These are phyloP conservation scores for Ovis canadensis DNA, from an alignment of 2,113 vertebrate genomes.

Conservation along the genomic window DNA sequence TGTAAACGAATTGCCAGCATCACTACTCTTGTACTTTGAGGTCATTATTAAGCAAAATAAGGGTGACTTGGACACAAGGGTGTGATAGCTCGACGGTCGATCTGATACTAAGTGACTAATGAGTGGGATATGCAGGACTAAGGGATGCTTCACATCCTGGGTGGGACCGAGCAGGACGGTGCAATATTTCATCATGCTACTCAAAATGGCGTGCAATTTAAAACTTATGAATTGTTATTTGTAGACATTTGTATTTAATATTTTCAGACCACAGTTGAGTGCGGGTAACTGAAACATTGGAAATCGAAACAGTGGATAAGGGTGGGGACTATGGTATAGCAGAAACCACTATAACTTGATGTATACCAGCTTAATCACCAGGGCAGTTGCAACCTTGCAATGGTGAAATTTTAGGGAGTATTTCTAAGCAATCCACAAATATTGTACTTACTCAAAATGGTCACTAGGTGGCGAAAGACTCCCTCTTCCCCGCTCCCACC, in stretches of 20 bases:
- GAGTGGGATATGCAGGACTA: neutral
- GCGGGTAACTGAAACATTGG: neutral
- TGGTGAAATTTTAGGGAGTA: neutral
- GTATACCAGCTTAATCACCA: neutral
- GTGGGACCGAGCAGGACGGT: neutral
- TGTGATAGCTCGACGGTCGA: neutral
- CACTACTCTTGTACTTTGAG: neutral
- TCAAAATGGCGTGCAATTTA: neutral
- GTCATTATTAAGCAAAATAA: neutral
- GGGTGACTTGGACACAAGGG: neutral
- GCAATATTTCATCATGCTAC: neutral
- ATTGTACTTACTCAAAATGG: slow-evolving; percentile 56
- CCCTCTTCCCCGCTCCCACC: neutral
- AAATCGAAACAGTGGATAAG: neutral
- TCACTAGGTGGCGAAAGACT: slow-evolving; percentile 29
- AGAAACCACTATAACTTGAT: neutral
- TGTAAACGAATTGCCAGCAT: neutral
- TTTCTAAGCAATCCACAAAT: neutral
- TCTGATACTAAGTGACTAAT: neutral
- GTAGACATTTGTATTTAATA: neutral
- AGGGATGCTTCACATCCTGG: neutral
- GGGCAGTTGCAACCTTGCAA: neutral
- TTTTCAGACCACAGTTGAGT: neutral
- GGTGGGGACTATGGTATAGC: neutral
- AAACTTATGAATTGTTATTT: neutral